phyloP scores from a whole-genome alignment of 1,140 invertebrate species.

The Homarus americanus region DNA sequence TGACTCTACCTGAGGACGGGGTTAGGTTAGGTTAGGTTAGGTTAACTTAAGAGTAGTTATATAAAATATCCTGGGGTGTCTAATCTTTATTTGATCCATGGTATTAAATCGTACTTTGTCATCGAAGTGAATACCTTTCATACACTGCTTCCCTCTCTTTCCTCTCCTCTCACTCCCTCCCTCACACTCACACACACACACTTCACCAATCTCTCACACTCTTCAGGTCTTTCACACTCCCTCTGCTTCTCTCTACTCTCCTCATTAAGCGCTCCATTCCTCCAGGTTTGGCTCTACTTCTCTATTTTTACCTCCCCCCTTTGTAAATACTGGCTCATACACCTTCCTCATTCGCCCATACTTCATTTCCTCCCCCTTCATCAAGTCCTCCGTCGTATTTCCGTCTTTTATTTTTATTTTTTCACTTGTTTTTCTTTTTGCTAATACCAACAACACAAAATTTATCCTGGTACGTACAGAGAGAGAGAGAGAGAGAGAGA shows the following conservation, averaged over 20 bases:
- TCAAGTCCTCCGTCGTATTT: not conserved
- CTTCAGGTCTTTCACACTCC: not conserved
- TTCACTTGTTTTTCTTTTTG: not conserved
- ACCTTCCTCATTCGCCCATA: not conserved
- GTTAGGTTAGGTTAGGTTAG: too few species aligned
- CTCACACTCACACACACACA: not conserved
- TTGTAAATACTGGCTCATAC: not conserved
- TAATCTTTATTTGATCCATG: too few species aligned
- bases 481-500: too few species aligned
- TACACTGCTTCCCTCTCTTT: not conserved
- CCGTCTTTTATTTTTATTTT: not conserved
- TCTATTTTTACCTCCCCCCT: not conserved
- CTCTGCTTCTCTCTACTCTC: not conserved
- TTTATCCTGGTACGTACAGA: not conserved
- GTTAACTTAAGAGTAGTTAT: too few species aligned
- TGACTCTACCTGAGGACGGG: too few species aligned
- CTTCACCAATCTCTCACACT: not conserved
- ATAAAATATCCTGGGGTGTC: too few species aligned
- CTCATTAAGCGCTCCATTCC: not conserved
- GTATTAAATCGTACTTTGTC: too few species aligned
- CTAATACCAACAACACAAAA: not conserved
- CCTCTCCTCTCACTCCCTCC: too few species aligned
- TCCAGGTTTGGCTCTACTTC: not conserved
- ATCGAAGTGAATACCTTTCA: too few species aligned
- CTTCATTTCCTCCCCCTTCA: not conserved